Conservation (phyloP, 1,140 invertebrate genomes). For the Zaprionus vittiger region DNA sequence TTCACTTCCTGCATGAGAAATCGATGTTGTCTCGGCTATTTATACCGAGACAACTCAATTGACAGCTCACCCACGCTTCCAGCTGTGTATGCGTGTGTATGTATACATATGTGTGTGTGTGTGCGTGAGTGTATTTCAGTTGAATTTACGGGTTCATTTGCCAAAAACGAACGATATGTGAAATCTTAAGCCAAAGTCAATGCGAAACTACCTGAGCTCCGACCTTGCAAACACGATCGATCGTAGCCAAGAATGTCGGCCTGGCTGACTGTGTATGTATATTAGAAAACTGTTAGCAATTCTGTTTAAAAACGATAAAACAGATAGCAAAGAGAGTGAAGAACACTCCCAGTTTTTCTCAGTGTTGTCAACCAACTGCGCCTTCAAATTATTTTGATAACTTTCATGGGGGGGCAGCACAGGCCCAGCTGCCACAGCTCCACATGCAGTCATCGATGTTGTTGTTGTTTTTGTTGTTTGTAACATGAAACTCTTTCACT, state of each 20-base stretch:
- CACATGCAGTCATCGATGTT: constrained; percentile 40
- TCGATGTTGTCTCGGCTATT: constrained; percentile 49
- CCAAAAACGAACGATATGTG: constrained; percentile 26
- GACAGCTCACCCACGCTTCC: constrained; percentile 28
- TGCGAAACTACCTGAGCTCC: constrained; percentile 67
- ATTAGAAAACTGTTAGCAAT: constrained; percentile 23
- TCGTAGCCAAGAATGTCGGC: constrained; percentile 1
- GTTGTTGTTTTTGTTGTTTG: constrained; percentile 19
- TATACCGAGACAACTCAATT: constrained; percentile 62
- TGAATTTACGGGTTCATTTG: constrained; percentile 56
- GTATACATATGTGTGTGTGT: background rate
- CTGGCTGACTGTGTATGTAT: background rate
- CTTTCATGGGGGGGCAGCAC: constrained; percentile 54
- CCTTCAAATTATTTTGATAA: constrained; percentile 52
- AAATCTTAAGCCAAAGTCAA: constrained; percentile 68
- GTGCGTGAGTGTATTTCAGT: constrained; percentile 24
- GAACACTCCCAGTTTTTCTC: constrained; percentile 57
- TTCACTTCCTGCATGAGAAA: constrained; percentile 64
- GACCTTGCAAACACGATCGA: constrained; percentile 22
- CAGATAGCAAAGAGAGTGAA: constrained; percentile 6
- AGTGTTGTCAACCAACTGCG: constrained; percentile 49
- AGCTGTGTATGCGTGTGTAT: background rate
- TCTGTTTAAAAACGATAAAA: background rate
- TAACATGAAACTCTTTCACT: constrained; percentile 37
- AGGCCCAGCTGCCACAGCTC: constrained; percentile 40